Evolutionary conservation across 1,140 invertebrate genomes (phyloP).

Genomic region (Ruditapes philippinarum): DNA sequence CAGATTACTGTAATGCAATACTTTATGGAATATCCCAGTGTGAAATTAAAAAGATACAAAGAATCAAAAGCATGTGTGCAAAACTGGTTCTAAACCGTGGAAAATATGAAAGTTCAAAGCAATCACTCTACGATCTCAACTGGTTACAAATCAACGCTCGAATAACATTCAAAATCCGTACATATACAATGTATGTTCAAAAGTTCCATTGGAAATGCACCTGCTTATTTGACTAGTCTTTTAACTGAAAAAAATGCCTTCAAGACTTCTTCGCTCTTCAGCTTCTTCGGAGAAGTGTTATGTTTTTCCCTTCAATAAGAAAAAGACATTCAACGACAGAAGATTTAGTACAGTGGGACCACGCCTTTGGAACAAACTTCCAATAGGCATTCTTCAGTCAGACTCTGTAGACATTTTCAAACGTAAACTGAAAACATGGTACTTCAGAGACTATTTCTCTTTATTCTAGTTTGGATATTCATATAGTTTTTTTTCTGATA

Average conservation of each 20-base stretch:
- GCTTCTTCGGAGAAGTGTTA: background rate
- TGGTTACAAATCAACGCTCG: slow-evolving; percentile 21
- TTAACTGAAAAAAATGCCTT: background rate
- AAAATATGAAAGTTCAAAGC: too few species aligned
- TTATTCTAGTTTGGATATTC: too few species aligned
- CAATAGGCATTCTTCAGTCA: background rate
- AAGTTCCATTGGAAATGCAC: background rate
- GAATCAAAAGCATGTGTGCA: slow-evolving; percentile 10
- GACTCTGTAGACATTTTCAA: background rate
- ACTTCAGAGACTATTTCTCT: background rate
- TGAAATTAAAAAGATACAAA: background rate
- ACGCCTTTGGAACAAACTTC: background rate
- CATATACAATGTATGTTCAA: background rate
- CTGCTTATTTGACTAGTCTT: background rate
- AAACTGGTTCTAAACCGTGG: background rate
- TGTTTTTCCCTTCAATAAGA: background rate
- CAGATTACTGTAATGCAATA: slow-evolving; percentile 18
- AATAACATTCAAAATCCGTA: slow-evolving; percentile 5
- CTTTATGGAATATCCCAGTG: slow-evolving; percentile 5
- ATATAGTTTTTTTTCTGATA: too few species aligned
- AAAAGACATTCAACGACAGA: background rate
- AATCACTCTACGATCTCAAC: background rate
- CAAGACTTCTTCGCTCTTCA: background rate
- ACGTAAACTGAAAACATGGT: background rate
- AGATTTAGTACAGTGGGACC: background rate